These are phyloP conservation scores for Dicrurus megarhynchus DNA, from an alignment of 2,113 vertebrate species.

Conservation along the genomic window DNA sequence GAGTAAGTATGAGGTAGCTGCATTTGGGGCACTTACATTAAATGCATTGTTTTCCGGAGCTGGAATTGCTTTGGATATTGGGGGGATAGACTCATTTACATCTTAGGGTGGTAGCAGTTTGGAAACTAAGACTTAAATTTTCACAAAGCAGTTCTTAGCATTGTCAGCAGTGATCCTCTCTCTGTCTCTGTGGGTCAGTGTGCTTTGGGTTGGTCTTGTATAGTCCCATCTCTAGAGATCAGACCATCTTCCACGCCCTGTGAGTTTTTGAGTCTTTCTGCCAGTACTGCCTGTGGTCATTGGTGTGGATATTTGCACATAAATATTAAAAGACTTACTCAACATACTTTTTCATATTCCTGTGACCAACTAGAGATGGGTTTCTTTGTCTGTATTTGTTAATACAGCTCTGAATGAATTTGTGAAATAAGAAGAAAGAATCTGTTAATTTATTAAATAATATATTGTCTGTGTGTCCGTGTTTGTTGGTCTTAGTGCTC, in stretches of 20 bases:
- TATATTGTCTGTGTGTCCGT: background rate
- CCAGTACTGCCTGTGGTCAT: background rate
- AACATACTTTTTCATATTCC: background rate
- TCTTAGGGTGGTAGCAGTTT: background rate
- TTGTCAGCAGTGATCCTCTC: background rate
- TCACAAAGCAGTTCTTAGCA: background rate
- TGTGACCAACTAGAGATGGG: background rate
- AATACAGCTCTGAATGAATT: background rate
- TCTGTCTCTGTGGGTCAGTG: background rate
- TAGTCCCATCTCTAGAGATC: background rate
- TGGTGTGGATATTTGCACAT: background rate
- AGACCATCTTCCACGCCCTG: background rate
- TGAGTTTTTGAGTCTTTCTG: background rate
- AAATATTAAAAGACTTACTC: background rate
- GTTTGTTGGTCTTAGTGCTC: background rate
- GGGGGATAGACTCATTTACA: background rate
- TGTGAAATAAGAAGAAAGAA: background rate
- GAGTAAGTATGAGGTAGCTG: conserved; percentile 78
- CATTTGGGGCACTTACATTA: background rate
- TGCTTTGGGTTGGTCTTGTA: background rate
- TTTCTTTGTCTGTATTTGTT: background rate
- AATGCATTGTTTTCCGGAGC: background rate
- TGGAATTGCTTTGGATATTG: background rate
- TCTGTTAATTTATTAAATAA: background rate
- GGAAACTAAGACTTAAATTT: background rate